Conservation (phyloP, 2,797 vertebrate genomes). For the Poeciliopsis gracilis region DNA sequence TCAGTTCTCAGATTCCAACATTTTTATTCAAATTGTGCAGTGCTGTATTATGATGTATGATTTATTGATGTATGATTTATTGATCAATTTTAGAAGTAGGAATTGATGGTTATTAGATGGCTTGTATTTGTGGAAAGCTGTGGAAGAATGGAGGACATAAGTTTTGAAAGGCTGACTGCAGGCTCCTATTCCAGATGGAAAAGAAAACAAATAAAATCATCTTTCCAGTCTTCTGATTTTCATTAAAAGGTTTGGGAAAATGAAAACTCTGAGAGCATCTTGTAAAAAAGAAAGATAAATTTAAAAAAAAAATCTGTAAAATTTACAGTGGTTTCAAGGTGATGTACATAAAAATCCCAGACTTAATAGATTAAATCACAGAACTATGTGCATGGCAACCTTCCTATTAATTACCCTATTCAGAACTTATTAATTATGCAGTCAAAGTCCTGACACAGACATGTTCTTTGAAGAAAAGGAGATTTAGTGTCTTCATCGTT, state of each 20-base stretch:
- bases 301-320: slow-evolving; percentile 51
- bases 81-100: slow-evolving; percentile 10
- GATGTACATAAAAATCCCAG: slow-evolving; percentile 52
- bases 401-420: slow-evolving; percentile 73
- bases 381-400: slow-evolving; percentile 57
- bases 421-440: slow-evolving; percentile 68
- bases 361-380: slow-evolving; percentile 69
- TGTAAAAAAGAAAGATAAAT: slow-evolving; percentile 9
- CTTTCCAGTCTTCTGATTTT: slow-evolving; percentile 46
- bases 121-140: slow-evolving; percentile 3
- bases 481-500: slow-evolving; percentile 56
- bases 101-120: neutral
- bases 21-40: slow-evolving; percentile 8
- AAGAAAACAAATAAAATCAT: slow-evolving; percentile 64
- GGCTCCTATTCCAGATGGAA: slow-evolving; percentile 65
- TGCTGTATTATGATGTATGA: slow-evolving; percentile 1
- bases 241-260: slow-evolving; percentile 54
- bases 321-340: slow-evolving; percentile 65
- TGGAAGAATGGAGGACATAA: slow-evolving; percentile 11
- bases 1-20: slow-evolving; percentile 28
- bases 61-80: slow-evolving; percentile 10
- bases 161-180: slow-evolving; percentile 56
- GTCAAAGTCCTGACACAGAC: slow-evolving; percentile 24
- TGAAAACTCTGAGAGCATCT: slow-evolving; percentile 39
- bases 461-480: slow-evolving; percentile 39